A percentile compares a stretch with the other conserved stretches of the same genome.
Conservation (phyloP, 2,113 vertebrate genomes). For the Muntiacus muntjak region DNA sequence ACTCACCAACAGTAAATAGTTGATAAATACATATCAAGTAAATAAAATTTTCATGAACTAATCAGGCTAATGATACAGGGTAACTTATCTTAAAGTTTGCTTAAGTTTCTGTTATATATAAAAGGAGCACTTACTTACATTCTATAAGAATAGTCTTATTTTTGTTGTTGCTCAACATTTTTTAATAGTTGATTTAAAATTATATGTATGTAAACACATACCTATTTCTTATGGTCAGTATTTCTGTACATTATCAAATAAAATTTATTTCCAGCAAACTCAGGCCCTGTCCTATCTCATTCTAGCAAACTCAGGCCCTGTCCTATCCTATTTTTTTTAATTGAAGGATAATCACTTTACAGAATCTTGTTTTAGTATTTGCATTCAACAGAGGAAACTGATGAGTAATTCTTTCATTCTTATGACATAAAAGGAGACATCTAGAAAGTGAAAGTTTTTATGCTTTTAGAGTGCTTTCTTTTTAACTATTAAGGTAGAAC, state of each 20-base stretch:
- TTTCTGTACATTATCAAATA: not conserved
- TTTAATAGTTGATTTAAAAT: not conserved
- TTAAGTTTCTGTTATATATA: slow-evolving; percentile 1
- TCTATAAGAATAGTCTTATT: not conserved
- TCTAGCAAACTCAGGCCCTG: not conserved
- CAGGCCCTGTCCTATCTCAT: accelerated
- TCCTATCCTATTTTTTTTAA: not conserved
- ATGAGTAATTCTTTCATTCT: not conserved
- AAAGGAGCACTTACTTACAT: not conserved
- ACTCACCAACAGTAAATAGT: not conserved
- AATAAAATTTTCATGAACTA: slow-evolving; percentile 25
- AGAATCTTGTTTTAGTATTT: not conserved
- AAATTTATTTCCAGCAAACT: not conserved
- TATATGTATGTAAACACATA: not conserved
- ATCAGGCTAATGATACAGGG: not conserved
- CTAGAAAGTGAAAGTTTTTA: not conserved
- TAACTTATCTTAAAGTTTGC: not conserved
- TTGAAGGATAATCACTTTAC: not conserved
- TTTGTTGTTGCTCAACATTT: not conserved
- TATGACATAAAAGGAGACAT: not conserved
- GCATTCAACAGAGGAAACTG: not conserved
- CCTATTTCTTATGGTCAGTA: not conserved
- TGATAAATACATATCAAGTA: not conserved
- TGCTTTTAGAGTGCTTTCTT: not conserved
- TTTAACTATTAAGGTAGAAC: not conserved